Base-by-base conservation (phyloP, 2,113 vertebrate species). In the Ginglymostoma cirratum region DNA sequence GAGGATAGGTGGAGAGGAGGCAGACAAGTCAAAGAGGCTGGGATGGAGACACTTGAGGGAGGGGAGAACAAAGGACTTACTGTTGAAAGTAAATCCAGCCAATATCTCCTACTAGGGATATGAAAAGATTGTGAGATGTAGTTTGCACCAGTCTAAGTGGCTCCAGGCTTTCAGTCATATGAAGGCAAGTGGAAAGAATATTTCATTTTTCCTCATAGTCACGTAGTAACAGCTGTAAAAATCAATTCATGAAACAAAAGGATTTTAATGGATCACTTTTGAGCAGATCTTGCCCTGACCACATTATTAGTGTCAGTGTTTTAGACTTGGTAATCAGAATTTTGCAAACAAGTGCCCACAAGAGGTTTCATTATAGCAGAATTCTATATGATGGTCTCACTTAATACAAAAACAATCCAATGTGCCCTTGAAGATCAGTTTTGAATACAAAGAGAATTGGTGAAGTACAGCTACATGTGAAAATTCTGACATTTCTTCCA, bases 281-380 rank as follows among this genome's bases (percentile, higher is more conserved):
- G 67, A 42, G 42, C 48, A 72, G 67, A 14, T 94, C 34, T 48
- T 95, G 87, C 42, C 67, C 93, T 72, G 93, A 95, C 24, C 12
- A 72, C 67, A 95, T 95, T 95, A 72, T 69, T 70, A 95, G 67
- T 95, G 93, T 95, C 93, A 48, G 93, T 52, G 67, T 5, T 95
- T 95, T 72, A 72, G 93, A 95, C 38, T 72, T 72, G 67, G 67
- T 94, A 95, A 95, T 72, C 42, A 72, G 67, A 72, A 92, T 95
- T 48, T 95, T 95, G 93, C 42, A 72, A 95, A 95, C 65, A 95
- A 95, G 48, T 24, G 67, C 67, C 52, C 93, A 72, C 67, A 95
- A 70, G 93, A 72, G 87, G 93, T 34, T 95, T 95, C 21, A 69
- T 72, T 70, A 95, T 19, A 70, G 67, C n/a, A 30, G 93, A 48